Base-by-base conservation (phyloP, 2,113 vertebrate species). In the Clarias magur region DNA sequence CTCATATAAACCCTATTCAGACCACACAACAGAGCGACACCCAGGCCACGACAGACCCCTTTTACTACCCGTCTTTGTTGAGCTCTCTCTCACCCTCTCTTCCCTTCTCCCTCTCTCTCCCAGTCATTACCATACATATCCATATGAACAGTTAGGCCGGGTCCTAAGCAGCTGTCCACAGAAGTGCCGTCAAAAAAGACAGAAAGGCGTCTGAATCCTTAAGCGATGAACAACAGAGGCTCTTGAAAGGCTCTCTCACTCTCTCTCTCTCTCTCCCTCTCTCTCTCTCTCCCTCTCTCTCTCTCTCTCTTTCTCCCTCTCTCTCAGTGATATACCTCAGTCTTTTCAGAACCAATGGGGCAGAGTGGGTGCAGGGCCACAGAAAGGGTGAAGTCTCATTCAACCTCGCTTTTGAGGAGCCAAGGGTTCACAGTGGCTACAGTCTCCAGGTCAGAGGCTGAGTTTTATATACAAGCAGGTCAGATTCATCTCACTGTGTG, bases 41-140 rank as follows among this genome's bases (percentile, higher is more conserved):
- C 83, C 80, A 56, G 80, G 83, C 76, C 72, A 38, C 78, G 62
- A 78, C 80, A 62, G 68, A 81, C 84, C 84, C 38, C 72, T 88
- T 88, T 86, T 85, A 86, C 81, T 63, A 75, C 48, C n/a, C 57
- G 79, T 65, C 87, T 91, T 91, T 91, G 90, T 91, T 81, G 87
- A 86, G 88, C 54, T 42, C 87, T 80, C 53, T 84, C 75, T 79
- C 30, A 60, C 82, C 15, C 19, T 84, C 80, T 84, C 53, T 82
- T 60, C 76, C 84, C 80, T 57, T 56, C 82, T 79, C 75, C 25
- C 85, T 86, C 82, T 75, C 85, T 70, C 65, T 57, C 67, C 53
- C 48, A 48, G 85, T 90, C 87, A 91, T 91, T 91, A 88, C 88
- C 90, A 91, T 91, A 91, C 65, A 89, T 91, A 91, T 91, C 88